Base-by-base conservation (phyloP, 2,797 vertebrate genomes). In the Cossypha polioptera region DNA sequence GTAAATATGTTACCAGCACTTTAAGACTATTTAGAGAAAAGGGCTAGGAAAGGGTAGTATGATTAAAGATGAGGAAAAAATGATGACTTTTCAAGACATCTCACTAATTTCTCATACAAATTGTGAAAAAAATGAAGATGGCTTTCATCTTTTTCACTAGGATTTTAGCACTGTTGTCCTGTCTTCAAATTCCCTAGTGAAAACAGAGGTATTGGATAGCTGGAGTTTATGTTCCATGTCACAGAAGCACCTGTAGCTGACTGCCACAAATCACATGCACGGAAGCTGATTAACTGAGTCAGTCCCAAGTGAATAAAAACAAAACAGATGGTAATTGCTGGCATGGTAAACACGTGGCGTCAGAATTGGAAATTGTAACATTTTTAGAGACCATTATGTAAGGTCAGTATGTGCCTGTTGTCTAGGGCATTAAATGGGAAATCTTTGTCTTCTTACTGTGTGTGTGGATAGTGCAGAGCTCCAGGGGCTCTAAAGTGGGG, bases 161-260 rank as follows among this genome's bases (percentile, higher is more conserved):
- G n/a, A 58, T 93, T 88, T 96, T 81, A 94, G 66, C 66, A 88
- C 58, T 55, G 63, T 82, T 80, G 68, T 67, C 57, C 62, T 94
- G 51, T 78, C 78, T 86, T 95, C 36, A 11, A 48, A 55, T 36
- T 74, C n/a, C 31, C 21, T 72, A 69, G 61, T 81, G 83, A 91
- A 86, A 94, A 73, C 50, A 92, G 77, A 95, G 72, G 48, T 93
- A 35, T 55, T 40, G 74, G 68, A 21, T 87, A 50, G 67, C 91
- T 80, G 90, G 80, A 91, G 84, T 95, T 93, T 33, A 31, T 31
- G 67, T 94, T 68, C 90, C 62, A 19, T 40, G 63, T 68, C 75
- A 93, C 55, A 82, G 85, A 67, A 94, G 61, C 42, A 89, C 59
- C 76, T 81, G 85, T 65, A 65, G 74, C 53, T 69, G 38, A 40